Conservation (phyloP, 2,113 vertebrate species). For the Piaya cayana region DNA sequence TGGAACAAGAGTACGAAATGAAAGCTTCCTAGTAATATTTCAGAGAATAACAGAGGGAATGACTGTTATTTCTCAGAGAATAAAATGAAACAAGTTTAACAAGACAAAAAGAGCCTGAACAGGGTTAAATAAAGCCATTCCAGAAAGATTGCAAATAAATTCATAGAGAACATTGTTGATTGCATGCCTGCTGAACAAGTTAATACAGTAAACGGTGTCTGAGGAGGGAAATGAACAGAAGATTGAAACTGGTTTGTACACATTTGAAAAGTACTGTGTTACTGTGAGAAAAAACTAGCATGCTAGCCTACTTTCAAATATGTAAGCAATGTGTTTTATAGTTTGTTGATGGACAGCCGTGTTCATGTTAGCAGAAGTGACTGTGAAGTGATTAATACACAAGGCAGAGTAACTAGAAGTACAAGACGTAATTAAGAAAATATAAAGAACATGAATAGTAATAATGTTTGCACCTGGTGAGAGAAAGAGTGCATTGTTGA, state of each 20-base stretch:
- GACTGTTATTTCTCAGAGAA: not conserved
- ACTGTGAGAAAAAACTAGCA: not conserved
- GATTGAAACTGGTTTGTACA: not conserved
- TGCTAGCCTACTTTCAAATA: not conserved
- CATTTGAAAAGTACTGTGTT: not conserved
- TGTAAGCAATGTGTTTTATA: not conserved
- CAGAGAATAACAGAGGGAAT: not conserved
- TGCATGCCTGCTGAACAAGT: not conserved
- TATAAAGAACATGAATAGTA: not conserved
- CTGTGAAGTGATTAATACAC: slow-evolving; percentile 57
- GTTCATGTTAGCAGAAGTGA: not conserved
- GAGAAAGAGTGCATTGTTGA: not conserved
- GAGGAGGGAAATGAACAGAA: not conserved
- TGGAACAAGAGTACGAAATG: not conserved
- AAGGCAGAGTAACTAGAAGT: not conserved
- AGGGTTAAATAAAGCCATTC: not conserved
- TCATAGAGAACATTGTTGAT: not conserved
- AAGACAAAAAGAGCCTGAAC: not conserved
- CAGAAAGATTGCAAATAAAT: not conserved
- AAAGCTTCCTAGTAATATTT: not conserved
- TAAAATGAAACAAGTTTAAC: not conserved
- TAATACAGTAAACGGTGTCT: not conserved
- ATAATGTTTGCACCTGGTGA: not conserved
- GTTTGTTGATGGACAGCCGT: not conserved
- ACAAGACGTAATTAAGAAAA: slow-evolving; percentile 57